A percentile compares a stretch with the other conserved stretches of the same genome.
Conservation (phyloP, 2,888 invertebrate species). For the Harmothoe impar region DNA sequence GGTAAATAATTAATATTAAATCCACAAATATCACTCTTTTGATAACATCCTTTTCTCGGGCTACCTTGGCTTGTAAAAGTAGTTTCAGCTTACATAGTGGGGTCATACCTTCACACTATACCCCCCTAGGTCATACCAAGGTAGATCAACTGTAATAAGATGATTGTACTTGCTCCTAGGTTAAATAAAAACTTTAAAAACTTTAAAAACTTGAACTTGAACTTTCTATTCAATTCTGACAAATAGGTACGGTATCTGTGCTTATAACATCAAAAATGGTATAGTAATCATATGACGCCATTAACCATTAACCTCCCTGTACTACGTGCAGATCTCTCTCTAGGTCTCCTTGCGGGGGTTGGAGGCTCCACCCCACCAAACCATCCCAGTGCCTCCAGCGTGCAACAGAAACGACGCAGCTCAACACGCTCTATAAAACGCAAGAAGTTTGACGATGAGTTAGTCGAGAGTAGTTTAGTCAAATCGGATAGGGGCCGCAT, state of each 20-base stretch:
- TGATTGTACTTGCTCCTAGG: too few species aligned
- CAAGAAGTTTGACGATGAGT: slow-evolving; percentile 97
- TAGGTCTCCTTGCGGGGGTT: neutral
- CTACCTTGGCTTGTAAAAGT: too few species aligned
- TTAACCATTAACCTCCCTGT: neutral
- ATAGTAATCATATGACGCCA: neutral
- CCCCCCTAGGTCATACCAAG: too few species aligned
- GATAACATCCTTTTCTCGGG: too few species aligned
- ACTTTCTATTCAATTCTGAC: neutral
- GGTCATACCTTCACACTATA: neutral
- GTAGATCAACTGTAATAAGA: too few species aligned
- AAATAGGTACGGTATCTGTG: neutral
- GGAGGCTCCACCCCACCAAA: neutral
- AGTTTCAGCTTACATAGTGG: neutral
- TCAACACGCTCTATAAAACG: slow-evolving; percentile 97
- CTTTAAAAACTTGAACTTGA: neutral
- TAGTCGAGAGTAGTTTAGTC: slow-evolving; percentile 94
- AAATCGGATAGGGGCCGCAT: slow-evolving; percentile 77
- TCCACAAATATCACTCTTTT: neutral
- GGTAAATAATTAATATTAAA: neutral
- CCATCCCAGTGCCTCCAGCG: neutral
- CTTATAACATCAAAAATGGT: neutral
- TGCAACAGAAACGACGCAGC: slow-evolving; percentile 84
- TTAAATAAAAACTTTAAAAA: too few species aligned
- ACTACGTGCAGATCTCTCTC: neutral